Base-by-base conservation (phyloP, 92 coral and sea anemone species). In the Porites cylindrica region DNA sequence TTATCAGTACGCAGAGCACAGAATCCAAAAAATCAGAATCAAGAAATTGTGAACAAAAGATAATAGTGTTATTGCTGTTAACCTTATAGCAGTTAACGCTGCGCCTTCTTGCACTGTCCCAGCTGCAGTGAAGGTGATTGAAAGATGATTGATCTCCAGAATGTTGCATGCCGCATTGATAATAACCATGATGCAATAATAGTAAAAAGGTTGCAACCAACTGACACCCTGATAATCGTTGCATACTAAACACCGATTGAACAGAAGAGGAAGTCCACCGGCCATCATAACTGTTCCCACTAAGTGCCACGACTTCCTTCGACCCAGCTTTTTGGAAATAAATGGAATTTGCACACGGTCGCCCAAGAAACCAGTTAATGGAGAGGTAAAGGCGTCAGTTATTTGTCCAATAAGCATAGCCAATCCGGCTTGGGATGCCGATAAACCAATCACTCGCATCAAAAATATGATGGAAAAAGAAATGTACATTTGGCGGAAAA, bases 281-380 rank as follows among this genome's bases (percentile, higher is more conserved):
- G 80, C 51, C 72, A 90, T 87, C 53, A 92, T n/a, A 26, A 86
- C 29, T 2, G 89, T 84, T 20, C 93, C 95, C 8, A 90, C 47
- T 17, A 92, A 68, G 51, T 90, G 93, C 95, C 95, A 92, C 1
- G 86, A 88, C 50, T 92, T 92, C 58, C 95, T 71, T 38, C 76
- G 69, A 5, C 95, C 95, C n/a, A 92, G 51, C 65, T 88, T 90
- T 24, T 56, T 21, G 24, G 86, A 81, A 16, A 92, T 66, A 18
- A 82, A 67, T 11, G 95, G 95, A 26, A 89, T 63, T 4, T 66
- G 53, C 63, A 70, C 87, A 14, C 79, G 88, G 71, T 92, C 95
- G 66, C 93, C 84, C 14, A 80, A 75, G 65, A 76, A 92, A 0
- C 95, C 95, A 53, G 91, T 61, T 12, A 78, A 11, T 1, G 89